Conservation (phyloP, 2,797 vertebrate species). For the Toxotes lorentzi region DNA sequence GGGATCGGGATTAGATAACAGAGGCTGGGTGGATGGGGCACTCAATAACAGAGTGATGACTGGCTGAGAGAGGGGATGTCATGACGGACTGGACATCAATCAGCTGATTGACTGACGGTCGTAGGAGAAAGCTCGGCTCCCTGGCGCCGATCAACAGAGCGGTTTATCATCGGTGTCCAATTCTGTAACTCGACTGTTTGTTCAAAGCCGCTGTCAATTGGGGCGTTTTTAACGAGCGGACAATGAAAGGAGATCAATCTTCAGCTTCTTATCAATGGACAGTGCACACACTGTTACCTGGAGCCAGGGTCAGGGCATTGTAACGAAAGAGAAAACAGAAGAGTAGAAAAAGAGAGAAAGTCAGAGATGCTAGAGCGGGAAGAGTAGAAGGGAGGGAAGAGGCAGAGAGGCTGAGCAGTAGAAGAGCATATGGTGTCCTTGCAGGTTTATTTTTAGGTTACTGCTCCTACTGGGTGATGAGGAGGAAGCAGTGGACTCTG, state of each 20-base stretch:
- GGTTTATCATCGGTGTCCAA: conserved; percentile 54
- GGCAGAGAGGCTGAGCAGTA: conserved; percentile 42
- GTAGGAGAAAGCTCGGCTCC: conserved; percentile 39
- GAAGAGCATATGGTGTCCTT: conserved; percentile 76
- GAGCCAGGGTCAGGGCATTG: neutral
- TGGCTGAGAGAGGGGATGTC: conserved; percentile 25
- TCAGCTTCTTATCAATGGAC: conserved; percentile 1
- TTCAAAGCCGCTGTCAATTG: conserved; percentile 46
- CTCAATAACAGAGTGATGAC: conserved; percentile 46
- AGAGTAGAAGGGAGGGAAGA: conserved; percentile 27
- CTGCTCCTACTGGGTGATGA: conserved; percentile 71
- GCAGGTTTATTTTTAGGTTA: conserved; percentile 78
- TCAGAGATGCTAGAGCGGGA: conserved; percentile 8
- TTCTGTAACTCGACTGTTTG: conserved; percentile 30
- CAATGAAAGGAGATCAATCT: conserved; percentile 44
- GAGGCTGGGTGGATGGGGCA: neutral
- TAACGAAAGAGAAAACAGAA: conserved; percentile 3
- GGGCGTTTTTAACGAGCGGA: conserved; percentile 13
- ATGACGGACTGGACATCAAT: conserved; percentile 38
- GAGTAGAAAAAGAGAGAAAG: conserved; percentile 4
- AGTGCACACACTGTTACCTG: conserved; percentile 10
- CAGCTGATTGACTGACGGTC: conserved; percentile 57
- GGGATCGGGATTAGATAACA: too few relatives aligned
- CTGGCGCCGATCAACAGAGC: conserved; percentile 36
- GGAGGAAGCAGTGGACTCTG: conserved; percentile 55